Percentiles rank a stretch among this genome's conserved stretches.
Evolutionary conservation across 2,113 vertebrate species (phyloP).

Genomic region (Origma solitaria): DNA sequence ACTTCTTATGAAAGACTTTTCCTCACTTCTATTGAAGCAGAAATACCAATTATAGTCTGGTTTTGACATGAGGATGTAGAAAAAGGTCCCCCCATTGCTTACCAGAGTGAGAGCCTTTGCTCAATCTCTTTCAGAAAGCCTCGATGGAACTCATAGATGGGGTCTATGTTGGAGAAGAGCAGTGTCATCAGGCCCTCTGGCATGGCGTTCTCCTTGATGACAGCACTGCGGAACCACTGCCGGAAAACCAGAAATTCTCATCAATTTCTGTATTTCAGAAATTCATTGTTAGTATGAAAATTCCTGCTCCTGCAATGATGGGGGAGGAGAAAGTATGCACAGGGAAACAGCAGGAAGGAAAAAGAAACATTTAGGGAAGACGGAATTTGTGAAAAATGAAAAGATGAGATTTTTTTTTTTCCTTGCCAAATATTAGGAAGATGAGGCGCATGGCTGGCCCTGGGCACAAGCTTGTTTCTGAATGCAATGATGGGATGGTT

Average conservation of each 20-base stretch:
- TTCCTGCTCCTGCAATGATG: not conserved
- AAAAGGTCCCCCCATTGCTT: not conserved
- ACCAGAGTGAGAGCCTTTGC: conserved; percentile 91
- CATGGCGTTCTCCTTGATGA: conserved; percentile 89
- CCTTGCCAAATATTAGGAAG: not conserved
- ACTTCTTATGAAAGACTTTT: not conserved
- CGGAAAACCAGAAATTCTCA: not conserved
- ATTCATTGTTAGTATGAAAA: not conserved
- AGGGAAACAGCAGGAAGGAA: not conserved
- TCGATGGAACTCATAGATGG: conserved; percentile 92
- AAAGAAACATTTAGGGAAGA: not conserved
- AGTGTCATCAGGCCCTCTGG: conserved; percentile 85
- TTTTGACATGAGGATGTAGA: rapidly evolving
- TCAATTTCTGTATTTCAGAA: not conserved
- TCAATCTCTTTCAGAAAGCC: conserved; percentile 92
- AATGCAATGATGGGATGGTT: not conserved
- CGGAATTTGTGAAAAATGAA: not conserved
- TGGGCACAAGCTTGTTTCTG: not conserved
- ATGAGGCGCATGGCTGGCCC: not conserved
- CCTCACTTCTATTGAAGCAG: not conserved
- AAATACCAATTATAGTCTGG: not conserved
- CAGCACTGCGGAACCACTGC: conserved; percentile 93
- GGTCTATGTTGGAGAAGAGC: conserved; percentile 93
- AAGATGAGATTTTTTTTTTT: not conserved
- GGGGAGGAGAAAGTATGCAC: not conserved